Base-by-base conservation (phyloP, 2,797 vertebrate species). In the Oreochromis grahami region DNA sequence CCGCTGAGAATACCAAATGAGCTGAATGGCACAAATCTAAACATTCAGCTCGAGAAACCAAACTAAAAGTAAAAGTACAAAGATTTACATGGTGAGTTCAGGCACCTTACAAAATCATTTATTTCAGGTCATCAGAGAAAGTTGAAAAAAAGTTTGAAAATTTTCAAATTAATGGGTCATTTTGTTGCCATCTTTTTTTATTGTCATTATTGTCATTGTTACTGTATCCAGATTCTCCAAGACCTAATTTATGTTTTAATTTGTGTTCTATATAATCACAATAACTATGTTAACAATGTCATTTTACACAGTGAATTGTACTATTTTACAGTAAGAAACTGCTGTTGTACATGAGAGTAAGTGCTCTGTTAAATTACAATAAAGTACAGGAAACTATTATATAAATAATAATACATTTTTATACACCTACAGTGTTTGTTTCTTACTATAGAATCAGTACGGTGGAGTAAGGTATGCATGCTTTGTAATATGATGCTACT, bases 1-100 rank as follows among this genome's bases (percentile, higher is more conserved):
- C 85, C 5, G 38, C 52, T 15, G 78, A 85, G 89, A 93, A 91
- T 91, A 90, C 72, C 83, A 93, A 88, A 86, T 78, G 24, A 55
- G 72, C 83, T 14, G 63, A 79, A 36, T 0, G 14, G 15, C 52
- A 5, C 21, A 45, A 41, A 45, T 13, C 36, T 14, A 29, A 45
- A 38, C 13, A 3, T 15, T 36, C 13, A 29, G 19, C 10, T 14
- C 14, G 6, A 12, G 4, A 26, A 34, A 11, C 48, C 2, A 43
- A 12, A 63, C 0, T 4, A 65, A 68, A 2, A 65, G 12, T 52
- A 52, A 6, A 48, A 15, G 13, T 15, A 55, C 1, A 17, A 19
- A 8, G 14, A 29, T 9, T 38, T 21, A 21, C 38, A 48, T 6
- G 4, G 17, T 24, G 3, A 14, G 8, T 19, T 53, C 19, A 15